These are phyloP conservation scores for Harpalus rubripes DNA, from an alignment of 2,888 invertebrate genomes.

Conservation along the genomic window DNA sequence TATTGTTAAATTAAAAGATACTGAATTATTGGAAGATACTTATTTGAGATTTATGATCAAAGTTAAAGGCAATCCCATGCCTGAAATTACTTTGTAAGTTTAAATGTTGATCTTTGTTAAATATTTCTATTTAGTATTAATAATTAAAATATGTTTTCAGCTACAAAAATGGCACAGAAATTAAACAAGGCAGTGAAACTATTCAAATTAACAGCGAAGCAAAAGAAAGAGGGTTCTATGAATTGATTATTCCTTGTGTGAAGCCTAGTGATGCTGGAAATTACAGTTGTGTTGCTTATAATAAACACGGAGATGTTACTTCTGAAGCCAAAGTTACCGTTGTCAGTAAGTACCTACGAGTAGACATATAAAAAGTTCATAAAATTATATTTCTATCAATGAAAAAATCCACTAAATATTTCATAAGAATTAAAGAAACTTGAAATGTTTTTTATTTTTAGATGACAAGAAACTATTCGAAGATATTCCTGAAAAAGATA, in stretches of 20 bases:
- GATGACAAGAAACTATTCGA: conserved; percentile 91
- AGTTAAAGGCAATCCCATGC: conserved; percentile 92
- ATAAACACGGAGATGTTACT: conserved; percentile 88
- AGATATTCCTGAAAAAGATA: conserved; percentile 81
- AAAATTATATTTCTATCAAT: too few species aligned
- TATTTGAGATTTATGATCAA: conserved; percentile 93
- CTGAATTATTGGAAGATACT: conserved; percentile 92
- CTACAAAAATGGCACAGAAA: conserved; percentile 89
- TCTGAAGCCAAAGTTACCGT: conserved; percentile 89
- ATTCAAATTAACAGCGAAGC: conserved; percentile 86
- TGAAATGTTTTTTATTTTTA: conserved; percentile 72
- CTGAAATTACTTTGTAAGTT: conserved; percentile 94
- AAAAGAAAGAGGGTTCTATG: conserved; percentile 91
- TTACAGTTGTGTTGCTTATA: conserved; percentile 91
- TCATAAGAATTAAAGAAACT: too few species aligned
- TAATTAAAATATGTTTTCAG: conserved; percentile 77
- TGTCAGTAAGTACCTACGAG: conserved; percentile 83
- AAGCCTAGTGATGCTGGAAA: conserved; percentile 87
- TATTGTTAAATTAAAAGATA: conserved; percentile 90
- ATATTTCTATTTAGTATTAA: conserved; percentile 3
- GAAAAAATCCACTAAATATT: too few species aligned
- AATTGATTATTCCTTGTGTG: conserved; percentile 91
- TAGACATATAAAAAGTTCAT: too few species aligned
- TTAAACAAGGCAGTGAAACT: conserved; percentile 84
- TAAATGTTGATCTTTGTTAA: background rate